phyloP scores from a whole-genome alignment of 2,888 invertebrate species.

The Margaritifera margaritifera region DNA sequence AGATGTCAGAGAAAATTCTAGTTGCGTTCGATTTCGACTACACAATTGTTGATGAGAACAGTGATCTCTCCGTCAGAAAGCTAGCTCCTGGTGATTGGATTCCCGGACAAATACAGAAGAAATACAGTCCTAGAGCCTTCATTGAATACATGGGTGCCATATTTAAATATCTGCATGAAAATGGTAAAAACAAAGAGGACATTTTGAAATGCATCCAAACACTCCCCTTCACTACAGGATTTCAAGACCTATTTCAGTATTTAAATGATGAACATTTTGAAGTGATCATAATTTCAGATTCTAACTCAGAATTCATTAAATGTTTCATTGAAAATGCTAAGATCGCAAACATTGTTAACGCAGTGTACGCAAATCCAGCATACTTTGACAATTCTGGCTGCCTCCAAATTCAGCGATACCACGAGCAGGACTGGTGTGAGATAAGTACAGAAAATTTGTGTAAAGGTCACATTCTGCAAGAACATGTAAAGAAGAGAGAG shows the following conservation, averaged over 20 bases:
- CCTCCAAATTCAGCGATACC: too few species aligned
- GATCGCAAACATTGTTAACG: too few species aligned
- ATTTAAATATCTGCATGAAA: constrained; percentile 76
- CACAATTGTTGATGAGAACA: constrained; percentile 84
- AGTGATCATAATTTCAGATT: too few species aligned
- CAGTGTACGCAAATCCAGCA: too few species aligned
- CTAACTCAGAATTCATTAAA: too few species aligned
- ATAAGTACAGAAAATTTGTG: constrained; percentile 83
- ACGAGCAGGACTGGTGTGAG: constrained; percentile 75
- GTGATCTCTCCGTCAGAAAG: constrained; percentile 80
- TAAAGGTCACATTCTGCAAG: constrained; percentile 81
- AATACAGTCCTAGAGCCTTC: constrained; percentile 80
- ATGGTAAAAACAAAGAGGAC: too few species aligned
- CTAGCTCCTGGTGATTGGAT: constrained; percentile 77
- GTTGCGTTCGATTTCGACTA: constrained; percentile 88
- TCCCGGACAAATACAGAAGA: constrained; percentile 76
- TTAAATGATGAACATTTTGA: too few species aligned
- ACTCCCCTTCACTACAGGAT: too few species aligned
- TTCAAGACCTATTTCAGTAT: too few species aligned
- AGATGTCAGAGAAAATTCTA: constrained; percentile 66
- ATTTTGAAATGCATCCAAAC: too few species aligned
- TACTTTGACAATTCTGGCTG: too few species aligned
- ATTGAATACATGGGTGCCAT: constrained; percentile 83
- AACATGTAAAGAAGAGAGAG: constrained; percentile 77
- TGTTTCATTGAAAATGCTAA: too few species aligned